Percentiles rank a stretch among this genome's conserved stretches.
Conservation (phyloP, 2,797 vertebrate genomes). For the Salmo trutta region DNA sequence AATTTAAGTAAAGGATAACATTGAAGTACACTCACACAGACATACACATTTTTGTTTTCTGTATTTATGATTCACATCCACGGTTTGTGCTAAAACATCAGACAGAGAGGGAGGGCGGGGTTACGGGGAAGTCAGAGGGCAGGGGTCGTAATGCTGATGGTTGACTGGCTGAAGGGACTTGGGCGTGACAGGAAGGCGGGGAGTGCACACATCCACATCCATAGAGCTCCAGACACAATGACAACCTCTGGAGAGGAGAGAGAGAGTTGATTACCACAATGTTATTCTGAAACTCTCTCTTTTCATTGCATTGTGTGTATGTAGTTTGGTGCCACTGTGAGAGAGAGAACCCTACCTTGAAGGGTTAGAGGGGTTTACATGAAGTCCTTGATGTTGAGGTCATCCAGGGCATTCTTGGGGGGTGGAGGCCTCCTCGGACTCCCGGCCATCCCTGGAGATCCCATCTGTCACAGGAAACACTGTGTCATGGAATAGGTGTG, state of each 20-base stretch:
- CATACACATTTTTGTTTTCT: constrained; percentile 71
- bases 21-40: constrained; percentile 87
- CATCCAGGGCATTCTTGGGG: constrained; percentile 96
- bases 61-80: constrained; percentile 93
- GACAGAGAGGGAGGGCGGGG: constrained; percentile 67
- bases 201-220: constrained; percentile 70
- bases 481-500: background rate
- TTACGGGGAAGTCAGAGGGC: constrained; percentile 41
- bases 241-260: constrained; percentile 67
- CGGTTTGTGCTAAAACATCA: constrained; percentile 93
- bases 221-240: constrained; percentile 83
- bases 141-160: constrained; percentile 32
- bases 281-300: background rate
- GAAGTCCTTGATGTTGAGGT: constrained; percentile 99
- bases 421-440: constrained; percentile 96
- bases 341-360: background rate
- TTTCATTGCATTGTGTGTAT: too few relatives aligned
- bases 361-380: constrained; percentile 80
- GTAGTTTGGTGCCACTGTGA: background rate
- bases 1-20: constrained; percentile 89
- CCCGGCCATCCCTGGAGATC: constrained; percentile 81
- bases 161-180: constrained; percentile 78
- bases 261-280: background rate
- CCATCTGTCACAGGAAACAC: constrained; percentile 65
- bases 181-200: constrained; percentile 74